phyloP scores from a whole-genome alignment of 2,113 vertebrate genomes.

The Pygoscelis adeliae region DNA sequence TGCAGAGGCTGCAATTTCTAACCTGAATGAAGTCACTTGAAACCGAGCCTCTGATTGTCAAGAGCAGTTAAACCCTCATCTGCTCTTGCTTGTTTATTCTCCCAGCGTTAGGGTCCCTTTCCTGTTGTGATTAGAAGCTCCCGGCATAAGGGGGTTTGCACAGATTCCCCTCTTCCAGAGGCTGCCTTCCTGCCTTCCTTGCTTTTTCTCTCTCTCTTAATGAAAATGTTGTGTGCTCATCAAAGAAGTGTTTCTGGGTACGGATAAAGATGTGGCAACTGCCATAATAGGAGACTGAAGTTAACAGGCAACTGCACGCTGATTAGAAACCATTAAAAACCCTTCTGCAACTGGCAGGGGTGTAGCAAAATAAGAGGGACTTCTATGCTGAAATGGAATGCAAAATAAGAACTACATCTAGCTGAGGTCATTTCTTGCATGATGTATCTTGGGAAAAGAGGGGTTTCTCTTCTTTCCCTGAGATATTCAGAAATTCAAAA shows the following conservation, averaged over 20 bases:
- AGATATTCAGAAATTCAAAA: conserved; percentile 23
- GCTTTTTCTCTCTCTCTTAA: background rate
- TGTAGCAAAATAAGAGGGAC: background rate
- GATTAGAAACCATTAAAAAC: background rate
- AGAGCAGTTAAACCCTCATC: background rate
- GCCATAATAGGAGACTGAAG: background rate
- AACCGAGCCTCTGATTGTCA: background rate
- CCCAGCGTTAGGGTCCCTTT: background rate
- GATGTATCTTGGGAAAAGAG: conserved; percentile 27
- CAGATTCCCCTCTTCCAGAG: background rate
- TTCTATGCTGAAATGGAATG: conserved; percentile 47
- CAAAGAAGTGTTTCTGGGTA: conserved; percentile 12
- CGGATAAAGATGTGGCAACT: background rate
- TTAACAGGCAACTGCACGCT: background rate
- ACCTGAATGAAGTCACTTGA: background rate
- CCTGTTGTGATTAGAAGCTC: background rate
- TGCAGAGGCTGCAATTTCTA: background rate
- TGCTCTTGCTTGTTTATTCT: background rate
- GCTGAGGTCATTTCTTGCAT: conserved; percentile 54
- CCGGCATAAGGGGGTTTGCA: background rate
- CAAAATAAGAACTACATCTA: conserved; percentile 43
- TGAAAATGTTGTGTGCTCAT: conserved; percentile 16
- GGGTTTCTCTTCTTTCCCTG: conserved; percentile 8
- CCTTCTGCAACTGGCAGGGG: background rate
- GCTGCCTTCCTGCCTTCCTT: background rate